Percentiles rank a stretch among this genome's conserved stretches.
Conservation (phyloP, 2,113 vertebrate genomes). For the Mixornis gularis region DNA sequence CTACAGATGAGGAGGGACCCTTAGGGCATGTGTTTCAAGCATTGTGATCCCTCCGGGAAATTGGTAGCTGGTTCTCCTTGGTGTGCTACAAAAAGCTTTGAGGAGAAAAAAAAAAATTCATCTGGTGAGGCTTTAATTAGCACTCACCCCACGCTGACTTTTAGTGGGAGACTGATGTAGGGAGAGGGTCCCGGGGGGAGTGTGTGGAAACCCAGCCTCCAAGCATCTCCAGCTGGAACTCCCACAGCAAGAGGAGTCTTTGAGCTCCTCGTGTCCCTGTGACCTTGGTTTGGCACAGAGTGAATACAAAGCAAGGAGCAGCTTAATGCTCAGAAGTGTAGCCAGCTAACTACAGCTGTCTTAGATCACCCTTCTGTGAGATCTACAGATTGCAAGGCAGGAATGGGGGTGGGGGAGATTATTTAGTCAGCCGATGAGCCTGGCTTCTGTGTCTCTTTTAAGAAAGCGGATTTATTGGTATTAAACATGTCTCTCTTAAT, state of each 20-base stretch:
- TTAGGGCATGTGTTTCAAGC: background rate
- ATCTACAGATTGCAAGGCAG: constrained; percentile 52
- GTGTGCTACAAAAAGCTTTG: background rate
- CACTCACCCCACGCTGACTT: background rate
- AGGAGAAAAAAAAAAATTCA: background rate
- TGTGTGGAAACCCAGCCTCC: background rate
- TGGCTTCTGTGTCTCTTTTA: constrained; percentile 45
- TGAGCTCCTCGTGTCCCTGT: background rate
- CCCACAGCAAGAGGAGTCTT: background rate
- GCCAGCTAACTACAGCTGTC: constrained; percentile 17
- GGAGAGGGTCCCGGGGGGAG: background rate
- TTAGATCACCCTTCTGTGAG: constrained; percentile 15
- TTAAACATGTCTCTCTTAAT: constrained; percentile 64
- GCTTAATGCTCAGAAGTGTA: background rate
- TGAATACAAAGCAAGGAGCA: background rate
- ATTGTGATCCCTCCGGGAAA: background rate
- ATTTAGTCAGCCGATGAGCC: constrained; percentile 55
- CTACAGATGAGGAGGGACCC: background rate
- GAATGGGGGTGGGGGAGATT: constrained; percentile 31
- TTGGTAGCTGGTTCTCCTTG: background rate
- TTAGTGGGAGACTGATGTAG: background rate
- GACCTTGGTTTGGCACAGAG: constrained; percentile 5
- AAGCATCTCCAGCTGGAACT: background rate
- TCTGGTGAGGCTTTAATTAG: background rate
- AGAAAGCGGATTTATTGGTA: constrained; percentile 64